phyloP scores from a whole-genome alignment of 2,888 invertebrate genomes.

The Cephus runcator region DNA sequence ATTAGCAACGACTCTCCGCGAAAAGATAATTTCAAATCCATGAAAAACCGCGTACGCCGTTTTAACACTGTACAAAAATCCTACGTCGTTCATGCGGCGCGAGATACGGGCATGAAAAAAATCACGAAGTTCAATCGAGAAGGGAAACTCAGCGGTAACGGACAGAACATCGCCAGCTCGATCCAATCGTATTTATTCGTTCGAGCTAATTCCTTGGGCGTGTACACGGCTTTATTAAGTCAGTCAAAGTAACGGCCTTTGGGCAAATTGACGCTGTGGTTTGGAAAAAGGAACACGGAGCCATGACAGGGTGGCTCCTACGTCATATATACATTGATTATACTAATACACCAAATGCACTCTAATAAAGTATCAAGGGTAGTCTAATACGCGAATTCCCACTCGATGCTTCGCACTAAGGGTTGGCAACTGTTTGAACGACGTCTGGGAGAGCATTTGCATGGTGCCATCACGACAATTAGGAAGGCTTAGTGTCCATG shows the following conservation, averaged over 20 bases:
- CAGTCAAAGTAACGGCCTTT: slow-evolving; percentile 39
- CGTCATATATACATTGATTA: neutral
- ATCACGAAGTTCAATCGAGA: neutral
- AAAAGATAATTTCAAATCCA: neutral
- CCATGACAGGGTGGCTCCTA: neutral
- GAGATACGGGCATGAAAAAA: neutral
- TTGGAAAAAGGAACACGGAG: slow-evolving; percentile 40
- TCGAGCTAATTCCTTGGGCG: slow-evolving; percentile 50
- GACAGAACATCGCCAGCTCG: neutral
- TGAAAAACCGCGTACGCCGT: neutral
- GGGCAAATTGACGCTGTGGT: slow-evolving; percentile 53
- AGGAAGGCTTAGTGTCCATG: neutral
- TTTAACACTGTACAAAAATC: neutral
- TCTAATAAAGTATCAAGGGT: neutral
- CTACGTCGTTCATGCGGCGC: neutral
- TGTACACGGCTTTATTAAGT: slow-evolving; percentile 42
- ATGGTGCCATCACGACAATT: neutral
- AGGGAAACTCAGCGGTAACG: neutral
- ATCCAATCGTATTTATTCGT: slow-evolving; percentile 41
- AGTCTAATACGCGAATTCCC: neutral
- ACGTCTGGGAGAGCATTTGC: neutral
- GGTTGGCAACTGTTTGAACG: neutral
- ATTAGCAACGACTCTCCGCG: neutral
- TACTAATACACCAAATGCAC: neutral
- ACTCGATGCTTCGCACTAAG: neutral